phyloP scores from a whole-genome alignment of 1,140 invertebrate species.

The Drosophila ogumai region DNA sequence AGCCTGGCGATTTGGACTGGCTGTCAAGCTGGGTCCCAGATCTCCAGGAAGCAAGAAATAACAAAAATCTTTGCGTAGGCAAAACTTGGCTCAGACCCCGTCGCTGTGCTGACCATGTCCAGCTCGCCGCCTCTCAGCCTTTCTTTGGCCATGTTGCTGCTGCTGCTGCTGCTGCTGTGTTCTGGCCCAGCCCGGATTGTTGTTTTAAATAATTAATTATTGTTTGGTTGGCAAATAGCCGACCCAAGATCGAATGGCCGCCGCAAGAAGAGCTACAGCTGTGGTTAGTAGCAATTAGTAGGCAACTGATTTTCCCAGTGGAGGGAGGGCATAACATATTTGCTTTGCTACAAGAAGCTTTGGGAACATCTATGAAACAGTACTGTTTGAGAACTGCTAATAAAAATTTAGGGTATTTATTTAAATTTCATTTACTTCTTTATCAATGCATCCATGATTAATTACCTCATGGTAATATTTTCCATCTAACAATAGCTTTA shows the following conservation, averaged over 20 bases:
- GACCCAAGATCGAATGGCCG: conserved; percentile 56
- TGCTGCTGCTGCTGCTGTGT: conserved; percentile 19
- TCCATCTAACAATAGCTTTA: no score
- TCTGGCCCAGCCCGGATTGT: conserved; percentile 37
- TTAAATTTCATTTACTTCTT: not conserved
- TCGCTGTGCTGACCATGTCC: conserved; percentile 35
- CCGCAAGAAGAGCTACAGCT: conserved; percentile 2
- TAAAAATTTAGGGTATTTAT: not conserved
- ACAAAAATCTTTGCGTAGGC: conserved; percentile 76
- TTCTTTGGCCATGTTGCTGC: conserved; percentile 7
- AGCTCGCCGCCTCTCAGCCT: conserved; percentile 40
- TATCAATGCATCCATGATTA: not conserved
- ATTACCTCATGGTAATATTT: no score
- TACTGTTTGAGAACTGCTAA: no score
- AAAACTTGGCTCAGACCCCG: conserved; percentile 73
- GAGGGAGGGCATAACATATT: conserved; percentile 1
- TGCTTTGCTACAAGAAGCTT: not conserved
- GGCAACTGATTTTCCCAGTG: conserved; percentile 31
- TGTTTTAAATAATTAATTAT: conserved; percentile 82
- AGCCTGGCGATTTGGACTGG: conserved; percentile 26
- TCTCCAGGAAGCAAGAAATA: conserved; percentile 70
- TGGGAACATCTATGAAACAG: not conserved
- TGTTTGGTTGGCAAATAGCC: conserved; percentile 75
- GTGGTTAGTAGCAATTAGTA: conserved; percentile 47
- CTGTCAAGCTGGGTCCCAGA: conserved; percentile 59